Evolutionary conservation across 2,888 invertebrate genomes (phyloP), one percentile per base, ranked within the genome.

Genomic region (Hirudinaria manillensis): DNA sequence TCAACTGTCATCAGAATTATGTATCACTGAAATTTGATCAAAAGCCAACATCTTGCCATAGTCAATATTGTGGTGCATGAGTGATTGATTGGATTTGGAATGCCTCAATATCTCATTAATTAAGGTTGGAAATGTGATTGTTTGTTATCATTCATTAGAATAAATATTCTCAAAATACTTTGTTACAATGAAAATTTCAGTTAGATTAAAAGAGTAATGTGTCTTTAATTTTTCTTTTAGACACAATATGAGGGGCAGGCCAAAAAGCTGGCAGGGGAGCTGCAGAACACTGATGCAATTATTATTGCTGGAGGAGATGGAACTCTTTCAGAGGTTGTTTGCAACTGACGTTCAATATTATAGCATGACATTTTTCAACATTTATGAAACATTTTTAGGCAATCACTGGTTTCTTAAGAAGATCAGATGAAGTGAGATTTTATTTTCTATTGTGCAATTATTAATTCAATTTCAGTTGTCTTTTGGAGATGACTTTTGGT

Each of bases 241-340:
- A 95, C 95, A 0, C 91, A 93, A 81, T 90, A 91, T 61, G 92
- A 93, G 83, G 93, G 93, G 0, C 92, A 94, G 86, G 94, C 94
- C 0, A 91, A 92, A 82, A 89, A 90, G 77, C 88, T 93, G 79
- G 89, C 93, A 77, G 36, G n/a, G 19, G 90, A 91, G 81, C 87
- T 96, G 79, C 89, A 89, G 56, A 89, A 90, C 10, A 91, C 92
- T 0, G 93, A 94, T 87, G 92, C 92, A 55, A 90, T 97, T 76
- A 88, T 96, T 72, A 90, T 96, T 0, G 97, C 94, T 72, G 97
- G 97, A 3, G 97, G 97, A 2, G 94, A 96, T 88, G 97, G 96
- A 0, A 94, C 96, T 0, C 84, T 96, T 0, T 91, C 92, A 0
- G 97, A 97, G 87, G 92, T 93, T 7, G 7, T 68, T 68, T 45